These are phyloP conservation scores for Drosophila conformis DNA, from an alignment of 2,888 invertebrate species.

Conservation along the genomic window DNA sequence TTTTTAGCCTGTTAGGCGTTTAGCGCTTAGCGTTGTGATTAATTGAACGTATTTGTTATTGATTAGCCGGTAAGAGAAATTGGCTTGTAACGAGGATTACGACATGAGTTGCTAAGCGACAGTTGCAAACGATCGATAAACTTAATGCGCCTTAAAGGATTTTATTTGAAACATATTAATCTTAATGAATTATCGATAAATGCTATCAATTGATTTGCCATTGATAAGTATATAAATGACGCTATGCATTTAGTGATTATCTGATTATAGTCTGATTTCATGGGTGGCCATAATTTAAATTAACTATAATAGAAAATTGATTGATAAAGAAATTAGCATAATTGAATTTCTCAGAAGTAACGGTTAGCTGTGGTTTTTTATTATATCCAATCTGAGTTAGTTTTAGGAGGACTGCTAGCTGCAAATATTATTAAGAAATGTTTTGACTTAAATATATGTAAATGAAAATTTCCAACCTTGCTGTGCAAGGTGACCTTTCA, in stretches of 20 bases:
- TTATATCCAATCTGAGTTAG: not conserved
- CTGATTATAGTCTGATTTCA: not conserved
- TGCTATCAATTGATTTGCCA: not conserved
- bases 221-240: no score
- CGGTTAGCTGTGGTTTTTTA: not conserved
- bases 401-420: not conserved
- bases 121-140: constrained; percentile 12
- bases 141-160: constrained; percentile 6
- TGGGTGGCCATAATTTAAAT: not conserved
- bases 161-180: not conserved
- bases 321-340: not conserved
- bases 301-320: not conserved
- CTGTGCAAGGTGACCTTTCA: not conserved
- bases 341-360: not conserved
- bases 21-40: constrained; percentile 53
- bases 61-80: constrained; percentile 34
- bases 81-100: constrained; percentile 8
- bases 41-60: constrained; percentile 58
- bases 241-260: no score
- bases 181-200: not conserved
- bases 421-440: not conserved
- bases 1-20: constrained; percentile 33
- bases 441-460: not conserved
- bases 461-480: not conserved
- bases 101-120: constrained; percentile 2